Percentiles rank a stretch among this genome's conserved stretches.
These are phyloP conservation scores for Crossaster papposus DNA, from an alignment of 53 echinoderm and acorn worm species.

Conservation along the genomic window DNA sequence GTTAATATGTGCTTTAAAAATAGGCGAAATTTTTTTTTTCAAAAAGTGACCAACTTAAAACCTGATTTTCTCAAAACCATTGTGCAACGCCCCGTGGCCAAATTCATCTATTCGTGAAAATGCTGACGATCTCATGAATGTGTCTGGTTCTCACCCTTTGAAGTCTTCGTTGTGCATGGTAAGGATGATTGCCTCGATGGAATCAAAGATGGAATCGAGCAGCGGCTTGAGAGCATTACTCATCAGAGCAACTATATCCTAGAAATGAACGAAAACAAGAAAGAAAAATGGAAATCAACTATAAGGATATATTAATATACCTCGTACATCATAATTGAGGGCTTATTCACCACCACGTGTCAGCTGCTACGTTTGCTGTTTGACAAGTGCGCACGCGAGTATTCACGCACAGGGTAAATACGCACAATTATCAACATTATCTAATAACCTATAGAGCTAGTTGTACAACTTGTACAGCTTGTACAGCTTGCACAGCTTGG, in stretches of 20 bases:
- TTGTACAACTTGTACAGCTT: slow-evolving; percentile 64
- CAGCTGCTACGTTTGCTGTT: too few relatives aligned
- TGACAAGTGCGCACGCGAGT: too few relatives aligned
- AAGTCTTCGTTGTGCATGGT: slow-evolving; percentile 99
- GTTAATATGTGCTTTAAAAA: too few relatives aligned
- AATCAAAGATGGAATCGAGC: slow-evolving; percentile 82
- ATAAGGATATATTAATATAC: not conserved
- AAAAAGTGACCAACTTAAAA: too few relatives aligned
- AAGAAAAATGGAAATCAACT: too few relatives aligned
- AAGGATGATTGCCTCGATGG: slow-evolving; percentile 97
- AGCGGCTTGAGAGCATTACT: slow-evolving; percentile 92
- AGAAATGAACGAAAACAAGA: slow-evolving; percentile 6
- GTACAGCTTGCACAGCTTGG: slow-evolving; percentile 60
- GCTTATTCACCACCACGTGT: too few relatives aligned
- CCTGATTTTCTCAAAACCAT: too few relatives aligned
- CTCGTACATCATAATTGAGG: too few relatives aligned
- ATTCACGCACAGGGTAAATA: not conserved
- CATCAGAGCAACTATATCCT: slow-evolving; percentile 91
- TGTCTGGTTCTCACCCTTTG: slow-evolving; percentile 65
- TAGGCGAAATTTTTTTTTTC: too few relatives aligned
- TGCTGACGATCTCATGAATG: not conserved
- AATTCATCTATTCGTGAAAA: not conserved
- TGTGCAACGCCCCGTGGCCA: too few relatives aligned
- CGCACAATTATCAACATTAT: not conserved
- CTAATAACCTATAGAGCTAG: slow-evolving; percentile 71